Conservation (phyloP, 2,113 vertebrate genomes). For the Microcebus murinus region DNA sequence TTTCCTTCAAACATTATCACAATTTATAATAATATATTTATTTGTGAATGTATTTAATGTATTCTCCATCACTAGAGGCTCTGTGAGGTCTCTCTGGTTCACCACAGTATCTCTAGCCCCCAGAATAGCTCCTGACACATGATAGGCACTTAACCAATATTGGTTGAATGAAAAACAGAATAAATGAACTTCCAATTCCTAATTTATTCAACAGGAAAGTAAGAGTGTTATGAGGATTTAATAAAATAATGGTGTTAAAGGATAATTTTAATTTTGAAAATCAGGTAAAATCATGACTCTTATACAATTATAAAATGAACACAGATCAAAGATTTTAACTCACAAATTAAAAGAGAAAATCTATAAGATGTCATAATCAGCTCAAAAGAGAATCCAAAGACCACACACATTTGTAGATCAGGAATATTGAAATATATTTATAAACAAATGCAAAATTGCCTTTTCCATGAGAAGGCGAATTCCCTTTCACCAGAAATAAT, state of each 20-base stretch:
- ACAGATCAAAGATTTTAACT: not conserved
- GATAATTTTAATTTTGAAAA: conserved; percentile 41
- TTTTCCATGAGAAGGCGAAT: not conserved
- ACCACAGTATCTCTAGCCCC: not conserved
- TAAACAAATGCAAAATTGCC: not conserved
- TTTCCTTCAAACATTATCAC: not conserved
- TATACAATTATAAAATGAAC: not conserved
- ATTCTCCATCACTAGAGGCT: not conserved
- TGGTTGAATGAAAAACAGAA: not conserved
- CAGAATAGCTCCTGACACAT: not conserved
- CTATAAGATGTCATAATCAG: not conserved
- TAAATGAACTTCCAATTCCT: not conserved
- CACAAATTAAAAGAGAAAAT: not conserved
- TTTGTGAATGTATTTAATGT: not conserved
- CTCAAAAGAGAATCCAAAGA: conserved; percentile 12
- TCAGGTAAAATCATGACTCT: not conserved
- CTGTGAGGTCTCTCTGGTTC: not conserved
- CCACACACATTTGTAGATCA: not conserved
- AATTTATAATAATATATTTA: not conserved
- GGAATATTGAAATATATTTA: conserved; percentile 32
- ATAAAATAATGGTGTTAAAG: not conserved
- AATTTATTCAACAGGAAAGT: not conserved
- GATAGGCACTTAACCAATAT: not conserved
- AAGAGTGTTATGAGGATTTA: not conserved
- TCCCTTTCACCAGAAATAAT: not conserved